Base-by-base conservation (phyloP, 1,140 invertebrate species). In the Eubasilissa regina region DNA sequence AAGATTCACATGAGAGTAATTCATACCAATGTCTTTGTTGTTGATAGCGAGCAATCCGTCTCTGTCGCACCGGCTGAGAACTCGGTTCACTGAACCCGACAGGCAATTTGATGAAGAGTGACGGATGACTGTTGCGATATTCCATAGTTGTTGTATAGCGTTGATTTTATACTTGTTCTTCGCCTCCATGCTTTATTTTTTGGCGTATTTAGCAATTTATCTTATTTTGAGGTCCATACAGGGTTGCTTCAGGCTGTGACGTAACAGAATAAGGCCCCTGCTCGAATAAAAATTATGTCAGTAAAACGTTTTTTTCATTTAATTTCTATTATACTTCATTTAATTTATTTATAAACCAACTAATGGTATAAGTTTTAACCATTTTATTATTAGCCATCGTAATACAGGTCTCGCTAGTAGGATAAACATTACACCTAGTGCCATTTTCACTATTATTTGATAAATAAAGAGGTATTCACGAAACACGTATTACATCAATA, bases 21-120 rank as follows among this genome's bases (percentile, higher is more conserved):
- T 68, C 45, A 68, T 68, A 68, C 64, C 64, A 68, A 45, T 68
- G 64, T 47, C 64, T 68, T 68, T 68, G 64, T 68, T 68, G 64
- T 48, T 68, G 64, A 68, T 68, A 68, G 64, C 64, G 44, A 68
- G 64, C 64, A n/a, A 68, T 68, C 64, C 44, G 44, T 68, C 64
- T 68, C 64, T 68, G 64, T 68, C 64, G 13, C 64, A 47, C 64
- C 15, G 1, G 64, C 64, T 9, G 44, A 12, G 60, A 64, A 35
- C n/a, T 17, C 12, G 64, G 64, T 45, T 68, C 64, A 68, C 9
- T 48, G 64, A 47, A 68, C 64, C 15, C 60, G 19, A 35, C 25
- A 10, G 25, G 60, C 64, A 7, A 68, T 68, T 68, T 68, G 64
- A 68, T 48, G 64, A 17, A n/a, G 64, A 68, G 64, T 47, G 64